Evolutionary conservation across 2,888 invertebrate genomes (phyloP).

Genomic region (Proisotoma minuta): DNA sequence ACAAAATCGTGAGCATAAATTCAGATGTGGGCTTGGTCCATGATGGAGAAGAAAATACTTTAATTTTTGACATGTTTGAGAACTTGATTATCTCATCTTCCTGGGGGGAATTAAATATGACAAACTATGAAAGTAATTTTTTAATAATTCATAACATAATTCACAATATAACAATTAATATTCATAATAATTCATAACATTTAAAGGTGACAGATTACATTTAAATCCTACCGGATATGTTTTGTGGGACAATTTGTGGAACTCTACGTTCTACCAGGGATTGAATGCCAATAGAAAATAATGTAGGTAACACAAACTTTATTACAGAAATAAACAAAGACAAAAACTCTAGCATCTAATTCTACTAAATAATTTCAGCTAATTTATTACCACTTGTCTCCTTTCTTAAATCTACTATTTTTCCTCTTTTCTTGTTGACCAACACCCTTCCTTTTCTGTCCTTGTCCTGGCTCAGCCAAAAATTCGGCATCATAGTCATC

Average conservation of each 20-base stretch:
- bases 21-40: background rate
- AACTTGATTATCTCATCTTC: background rate
- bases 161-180: no score
- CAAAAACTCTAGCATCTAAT: background rate
- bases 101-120: no score
- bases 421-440: no score
- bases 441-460: no score
- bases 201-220: background rate
- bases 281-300: background rate
- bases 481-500: constrained; percentile 24
- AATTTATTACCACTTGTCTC: background rate
- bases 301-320: background rate
- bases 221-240: background rate
- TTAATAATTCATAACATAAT: no score
- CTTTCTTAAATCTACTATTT: background rate
- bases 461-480: background rate
- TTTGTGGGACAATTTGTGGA: constrained; percentile 8
- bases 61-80: constrained; percentile 13
- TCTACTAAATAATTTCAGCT: no score
- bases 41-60: background rate
- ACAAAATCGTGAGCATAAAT: constrained; percentile 7
- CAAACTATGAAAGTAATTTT: no score
- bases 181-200: constrained; percentile 10
- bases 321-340: no score
- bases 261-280: constrained; percentile 5